These are phyloP conservation scores for Helicolenus hilgendorfi DNA, from an alignment of 2,797 vertebrate species.

Conservation along the genomic window DNA sequence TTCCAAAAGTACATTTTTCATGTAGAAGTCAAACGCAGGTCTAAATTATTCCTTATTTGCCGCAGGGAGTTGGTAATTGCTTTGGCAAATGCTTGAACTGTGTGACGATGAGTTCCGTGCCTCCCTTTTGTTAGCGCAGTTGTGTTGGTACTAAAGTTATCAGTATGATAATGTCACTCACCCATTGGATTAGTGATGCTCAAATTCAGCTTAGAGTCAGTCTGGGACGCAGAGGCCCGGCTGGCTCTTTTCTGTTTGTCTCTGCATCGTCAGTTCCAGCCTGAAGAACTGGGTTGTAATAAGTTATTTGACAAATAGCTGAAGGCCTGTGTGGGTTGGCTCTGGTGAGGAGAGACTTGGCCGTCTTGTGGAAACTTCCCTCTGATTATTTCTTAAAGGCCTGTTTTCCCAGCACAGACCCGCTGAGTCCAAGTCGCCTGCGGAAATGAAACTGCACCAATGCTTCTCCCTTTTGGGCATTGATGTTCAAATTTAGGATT, in stretches of 20 bases:
- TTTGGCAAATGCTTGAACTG: constrained; percentile 5
- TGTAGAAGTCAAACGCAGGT: background rate
- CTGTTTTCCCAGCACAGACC: constrained; percentile 41
- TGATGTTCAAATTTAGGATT: background rate
- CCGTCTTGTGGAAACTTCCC: constrained; percentile 30
- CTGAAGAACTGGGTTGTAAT: constrained; percentile 49
- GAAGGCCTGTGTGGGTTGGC: constrained; percentile 73
- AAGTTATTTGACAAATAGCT: constrained; percentile 74
- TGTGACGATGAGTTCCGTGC: background rate
- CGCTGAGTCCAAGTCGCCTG: constrained; percentile 32
- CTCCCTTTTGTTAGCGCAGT: constrained; percentile 11
- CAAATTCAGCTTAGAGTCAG: constrained; percentile 4
- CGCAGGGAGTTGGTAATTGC: background rate
- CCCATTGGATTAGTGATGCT: constrained; percentile 33
- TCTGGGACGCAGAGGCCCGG: constrained; percentile 1
- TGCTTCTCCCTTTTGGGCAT: background rate
- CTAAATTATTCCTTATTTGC: background rate
- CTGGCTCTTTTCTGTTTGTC: constrained; percentile 39
- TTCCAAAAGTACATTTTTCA: background rate
- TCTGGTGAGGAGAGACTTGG: constrained; percentile 50
- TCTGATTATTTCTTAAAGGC: constrained; percentile 64
- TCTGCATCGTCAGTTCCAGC: constrained; percentile 39
- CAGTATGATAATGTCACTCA: constrained; percentile 26
- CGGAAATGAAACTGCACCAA: constrained; percentile 3
- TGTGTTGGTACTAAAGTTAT: constrained; percentile 13